phyloP scores from a whole-genome alignment of 2,797 vertebrate genomes.

The Acridotheres tristis region DNA sequence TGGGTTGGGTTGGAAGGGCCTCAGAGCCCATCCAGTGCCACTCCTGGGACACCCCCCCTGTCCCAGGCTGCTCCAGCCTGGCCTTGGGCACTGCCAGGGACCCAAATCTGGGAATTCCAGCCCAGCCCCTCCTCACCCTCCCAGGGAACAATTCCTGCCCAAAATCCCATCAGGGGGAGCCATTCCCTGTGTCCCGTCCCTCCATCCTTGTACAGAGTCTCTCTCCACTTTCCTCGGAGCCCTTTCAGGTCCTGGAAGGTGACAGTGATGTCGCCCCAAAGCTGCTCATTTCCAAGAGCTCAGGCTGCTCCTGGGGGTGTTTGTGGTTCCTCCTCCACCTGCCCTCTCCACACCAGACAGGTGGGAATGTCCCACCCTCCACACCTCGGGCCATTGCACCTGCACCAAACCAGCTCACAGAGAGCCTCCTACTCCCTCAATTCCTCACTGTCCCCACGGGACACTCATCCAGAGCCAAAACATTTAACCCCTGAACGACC shows the following conservation, averaged over 20 bases:
- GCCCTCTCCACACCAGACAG: not conserved
- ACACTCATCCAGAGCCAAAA: not conserved
- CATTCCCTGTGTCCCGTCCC: not conserved
- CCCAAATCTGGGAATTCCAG: not conserved
- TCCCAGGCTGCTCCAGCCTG: not conserved
- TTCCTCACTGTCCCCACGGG: not conserved
- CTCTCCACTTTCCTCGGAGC: not conserved
- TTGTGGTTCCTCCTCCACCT: not conserved
- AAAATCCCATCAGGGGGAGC: accelerated
- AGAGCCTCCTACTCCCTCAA: not conserved
- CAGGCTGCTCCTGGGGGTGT: too few species aligned
- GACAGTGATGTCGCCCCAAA: not conserved
- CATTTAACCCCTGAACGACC: slow-evolving; percentile 28
- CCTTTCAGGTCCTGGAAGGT: not conserved
- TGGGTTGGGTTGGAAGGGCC: not conserved
- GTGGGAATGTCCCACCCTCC: not conserved
- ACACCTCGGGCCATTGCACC: not conserved
- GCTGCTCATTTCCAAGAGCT: not conserved
- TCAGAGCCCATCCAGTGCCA: accelerated
- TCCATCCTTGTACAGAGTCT: not conserved
- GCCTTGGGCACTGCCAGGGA: not conserved
- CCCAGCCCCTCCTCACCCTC: not conserved
- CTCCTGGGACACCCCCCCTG: not conserved
- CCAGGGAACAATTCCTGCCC: not conserved
- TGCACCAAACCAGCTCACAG: not conserved